A percentile compares a stretch with the other conserved stretches of the same genome.
Conservation (phyloP, 2,888 invertebrate genomes). For the Noctua fimbriata region DNA sequence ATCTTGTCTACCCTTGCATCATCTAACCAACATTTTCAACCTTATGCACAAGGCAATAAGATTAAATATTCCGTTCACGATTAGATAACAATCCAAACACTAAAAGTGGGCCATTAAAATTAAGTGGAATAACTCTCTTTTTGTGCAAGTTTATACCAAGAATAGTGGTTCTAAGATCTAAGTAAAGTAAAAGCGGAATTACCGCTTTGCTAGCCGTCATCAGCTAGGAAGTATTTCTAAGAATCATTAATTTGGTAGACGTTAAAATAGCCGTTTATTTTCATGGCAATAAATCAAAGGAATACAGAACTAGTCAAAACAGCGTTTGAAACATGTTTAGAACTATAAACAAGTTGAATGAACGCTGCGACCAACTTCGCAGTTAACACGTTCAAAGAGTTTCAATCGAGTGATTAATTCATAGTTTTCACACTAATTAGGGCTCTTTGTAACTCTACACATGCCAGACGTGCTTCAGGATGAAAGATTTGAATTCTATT, state of each 20-base stretch:
- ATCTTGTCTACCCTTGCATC: slow-evolving; percentile 7
- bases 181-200: slow-evolving; percentile 53
- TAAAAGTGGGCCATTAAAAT: slow-evolving; percentile 59
- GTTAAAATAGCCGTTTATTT: slow-evolving; percentile 43
- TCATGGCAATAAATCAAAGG: slow-evolving; percentile 38
- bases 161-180: slow-evolving; percentile 20
- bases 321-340: slow-evolving; percentile 43
- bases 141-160: slow-evolving; percentile 40
- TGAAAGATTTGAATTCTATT: background rate
- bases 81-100: slow-evolving; percentile 63
- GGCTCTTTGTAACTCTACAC: slow-evolving; percentile 29
- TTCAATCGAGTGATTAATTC: slow-evolving; percentile 27
- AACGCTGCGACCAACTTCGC: slow-evolving; percentile 32
- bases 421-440: slow-evolving; percentile 44
- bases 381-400: slow-evolving; percentile 14
- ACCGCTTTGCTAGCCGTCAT: slow-evolving; percentile 32
- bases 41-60: slow-evolving; percentile 38
- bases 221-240: slow-evolving; percentile 24
- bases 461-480: background rate
- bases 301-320: slow-evolving; percentile 46
- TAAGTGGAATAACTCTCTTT: slow-evolving; percentile 41
- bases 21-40: slow-evolving; percentile 34
- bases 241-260: slow-evolving; percentile 35
- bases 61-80: slow-evolving; percentile 44
- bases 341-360: slow-evolving; percentile 55